These are phyloP conservation scores for Drosophila chauvacae DNA, from an alignment of 1,140 invertebrate species.

Conservation along the genomic window DNA sequence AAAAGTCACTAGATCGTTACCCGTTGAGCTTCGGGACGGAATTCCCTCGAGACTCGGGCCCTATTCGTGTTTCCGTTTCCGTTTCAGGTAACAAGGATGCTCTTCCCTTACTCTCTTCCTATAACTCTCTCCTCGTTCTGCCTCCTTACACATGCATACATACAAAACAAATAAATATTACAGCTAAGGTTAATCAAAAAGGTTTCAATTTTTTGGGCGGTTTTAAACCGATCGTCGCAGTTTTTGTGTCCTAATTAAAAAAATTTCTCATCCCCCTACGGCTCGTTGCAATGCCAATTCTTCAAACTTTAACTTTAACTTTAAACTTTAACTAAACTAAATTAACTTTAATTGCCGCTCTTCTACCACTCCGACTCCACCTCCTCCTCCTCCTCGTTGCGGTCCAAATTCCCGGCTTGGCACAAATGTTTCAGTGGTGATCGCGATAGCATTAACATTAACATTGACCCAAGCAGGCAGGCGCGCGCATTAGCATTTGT, in stretches of 20 bases:
- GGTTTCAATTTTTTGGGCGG: constrained; percentile 53
- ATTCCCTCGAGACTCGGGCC: neutral
- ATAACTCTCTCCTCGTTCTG: constrained; percentile 14
- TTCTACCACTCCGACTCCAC: neutral
- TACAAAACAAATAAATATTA: constrained; percentile 81
- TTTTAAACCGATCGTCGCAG: constrained; percentile 77
- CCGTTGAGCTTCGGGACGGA: neutral
- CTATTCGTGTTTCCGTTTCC: constrained; percentile 21
- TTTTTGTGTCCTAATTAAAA: constrained; percentile 36
- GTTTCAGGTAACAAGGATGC: constrained; percentile 47
- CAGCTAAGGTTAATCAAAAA: constrained; percentile 57
- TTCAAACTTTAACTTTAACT: constrained; percentile 55
- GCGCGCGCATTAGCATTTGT: constrained; percentile 73
- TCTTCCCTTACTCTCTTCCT: neutral
- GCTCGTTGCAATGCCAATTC: constrained; percentile 6
- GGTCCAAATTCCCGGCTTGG: constrained; percentile 43
- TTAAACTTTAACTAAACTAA: constrained; percentile 34
- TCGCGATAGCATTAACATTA: constrained; percentile 70
- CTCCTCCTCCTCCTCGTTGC: neutral
- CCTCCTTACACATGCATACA: constrained; percentile 61
- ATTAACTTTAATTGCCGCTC: constrained; percentile 19
- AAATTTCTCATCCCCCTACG: constrained; percentile 10
- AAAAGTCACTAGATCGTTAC: constrained; percentile 29
- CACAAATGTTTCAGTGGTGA: constrained; percentile 67
- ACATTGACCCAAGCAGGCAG: constrained; percentile 63